These are phyloP conservation scores for Alviniconcha marisindica DNA, from an alignment of 1,140 invertebrate species.

Conservation along the genomic window DNA sequence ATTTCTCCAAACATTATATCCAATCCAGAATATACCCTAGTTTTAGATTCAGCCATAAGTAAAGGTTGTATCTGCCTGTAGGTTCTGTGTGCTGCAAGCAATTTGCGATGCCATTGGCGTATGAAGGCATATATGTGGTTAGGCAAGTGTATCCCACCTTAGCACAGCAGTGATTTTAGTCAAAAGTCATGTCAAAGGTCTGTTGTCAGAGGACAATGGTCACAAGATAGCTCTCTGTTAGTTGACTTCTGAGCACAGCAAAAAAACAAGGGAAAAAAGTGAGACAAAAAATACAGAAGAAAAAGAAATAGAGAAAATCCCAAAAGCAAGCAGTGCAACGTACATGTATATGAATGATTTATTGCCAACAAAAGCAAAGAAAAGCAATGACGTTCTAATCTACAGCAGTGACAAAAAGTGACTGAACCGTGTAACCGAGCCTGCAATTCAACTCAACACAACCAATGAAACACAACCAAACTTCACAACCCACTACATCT, in stretches of 20 bases:
- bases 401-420: neutral
- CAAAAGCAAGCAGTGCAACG: constrained; percentile 15
- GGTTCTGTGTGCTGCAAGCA: too few species aligned
- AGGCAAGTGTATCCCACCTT: neutral
- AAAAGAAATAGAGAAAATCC: neutral
- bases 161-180: neutral
- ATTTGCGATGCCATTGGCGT: too few species aligned
- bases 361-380: constrained; percentile 12
- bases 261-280: neutral
- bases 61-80: too few species aligned
- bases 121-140: neutral
- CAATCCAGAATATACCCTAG: too few species aligned
- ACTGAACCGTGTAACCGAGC: neutral
- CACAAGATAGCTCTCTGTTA: neutral
- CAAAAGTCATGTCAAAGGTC: constrained; percentile 2
- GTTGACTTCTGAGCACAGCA: neutral
- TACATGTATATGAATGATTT: constrained; percentile 11
- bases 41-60: too few species aligned
- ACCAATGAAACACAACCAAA: too few species aligned
- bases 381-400: neutral
- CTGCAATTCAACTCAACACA: too few species aligned
- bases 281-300: neutral
- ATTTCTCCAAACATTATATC: too few species aligned
- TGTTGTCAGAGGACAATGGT: neutral
- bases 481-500: too few species aligned